These are phyloP conservation scores for Euleptes europaea DNA, from an alignment of 2,113 vertebrate species.

Conservation along the genomic window DNA sequence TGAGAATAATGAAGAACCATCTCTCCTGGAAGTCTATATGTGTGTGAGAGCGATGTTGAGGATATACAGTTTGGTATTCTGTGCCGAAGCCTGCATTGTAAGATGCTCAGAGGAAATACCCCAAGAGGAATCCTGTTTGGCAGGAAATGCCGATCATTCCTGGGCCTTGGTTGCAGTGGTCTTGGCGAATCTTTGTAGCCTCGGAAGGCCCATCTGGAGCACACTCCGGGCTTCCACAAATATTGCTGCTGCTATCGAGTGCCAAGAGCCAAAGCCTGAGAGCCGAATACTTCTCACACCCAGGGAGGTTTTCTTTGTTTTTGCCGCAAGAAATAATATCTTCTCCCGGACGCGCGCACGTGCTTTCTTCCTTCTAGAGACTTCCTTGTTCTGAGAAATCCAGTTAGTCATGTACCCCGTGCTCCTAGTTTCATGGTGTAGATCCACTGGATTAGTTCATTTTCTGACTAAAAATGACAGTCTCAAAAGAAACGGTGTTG, in stretches of 20 bases:
- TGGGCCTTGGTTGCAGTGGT: background rate
- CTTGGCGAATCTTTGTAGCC: background rate
- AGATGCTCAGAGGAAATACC: background rate
- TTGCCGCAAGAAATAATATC: background rate
- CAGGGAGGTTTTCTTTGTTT: background rate
- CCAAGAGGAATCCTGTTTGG: background rate
- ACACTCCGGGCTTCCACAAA: background rate
- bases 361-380: background rate
- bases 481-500: too few relatives aligned
- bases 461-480: too few relatives aligned
- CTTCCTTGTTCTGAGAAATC: background rate
- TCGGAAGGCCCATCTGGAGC: background rate
- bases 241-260: too few relatives aligned
- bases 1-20: background rate
- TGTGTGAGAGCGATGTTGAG: background rate
- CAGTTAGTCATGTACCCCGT: background rate
- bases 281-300: background rate
- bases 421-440: background rate
- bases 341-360: background rate
- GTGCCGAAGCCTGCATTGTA: background rate
- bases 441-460: too few relatives aligned
- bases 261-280: too few relatives aligned
- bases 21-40: background rate
- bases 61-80: background rate
- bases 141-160: slow-evolving; percentile 18